Conservation (phyloP, 1,140 invertebrate genomes). For the Ceratosolen solmsi region DNA sequence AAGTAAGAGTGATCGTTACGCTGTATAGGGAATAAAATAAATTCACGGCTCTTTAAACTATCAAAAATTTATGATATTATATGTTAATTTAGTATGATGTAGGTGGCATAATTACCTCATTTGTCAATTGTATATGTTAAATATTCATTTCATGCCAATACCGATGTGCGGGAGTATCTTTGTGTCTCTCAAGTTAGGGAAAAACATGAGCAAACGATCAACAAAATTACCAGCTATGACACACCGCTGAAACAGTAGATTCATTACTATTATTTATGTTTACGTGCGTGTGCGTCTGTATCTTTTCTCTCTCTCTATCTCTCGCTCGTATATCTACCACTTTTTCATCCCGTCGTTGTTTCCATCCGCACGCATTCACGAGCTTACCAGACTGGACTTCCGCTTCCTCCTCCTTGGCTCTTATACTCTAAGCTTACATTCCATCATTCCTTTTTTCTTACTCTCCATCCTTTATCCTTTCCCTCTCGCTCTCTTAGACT, state of each 20-base stretch:
- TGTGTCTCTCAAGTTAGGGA: background rate
- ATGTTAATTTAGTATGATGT: no score
- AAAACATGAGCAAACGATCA: conserved; percentile 18
- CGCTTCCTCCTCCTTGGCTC: conserved; percentile 31
- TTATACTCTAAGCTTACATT: conserved; percentile 5
- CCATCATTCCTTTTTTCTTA: conserved; percentile 6
- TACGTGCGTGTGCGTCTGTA: background rate
- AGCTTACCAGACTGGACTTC: conserved; percentile 52
- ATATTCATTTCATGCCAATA: no score
- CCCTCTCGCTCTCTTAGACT: background rate
- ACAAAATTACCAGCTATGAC: conserved; percentile 27
- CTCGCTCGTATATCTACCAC: background rate
- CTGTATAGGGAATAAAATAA: no score
- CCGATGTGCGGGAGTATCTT: background rate
- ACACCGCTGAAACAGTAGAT: conserved; percentile 39
- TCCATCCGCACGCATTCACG: conserved; percentile 4
- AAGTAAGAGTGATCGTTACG: no score
- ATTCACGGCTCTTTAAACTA: no score
- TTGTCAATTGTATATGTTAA: no score
- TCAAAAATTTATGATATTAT: no score
- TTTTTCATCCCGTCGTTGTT: conserved; percentile 27
- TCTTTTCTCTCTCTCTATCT: background rate
- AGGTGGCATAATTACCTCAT: no score
- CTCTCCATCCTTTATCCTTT: background rate
- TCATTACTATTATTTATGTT: background rate